Base-by-base conservation (phyloP, 1,140 invertebrate genomes). In the Bradynema listronoti region DNA sequence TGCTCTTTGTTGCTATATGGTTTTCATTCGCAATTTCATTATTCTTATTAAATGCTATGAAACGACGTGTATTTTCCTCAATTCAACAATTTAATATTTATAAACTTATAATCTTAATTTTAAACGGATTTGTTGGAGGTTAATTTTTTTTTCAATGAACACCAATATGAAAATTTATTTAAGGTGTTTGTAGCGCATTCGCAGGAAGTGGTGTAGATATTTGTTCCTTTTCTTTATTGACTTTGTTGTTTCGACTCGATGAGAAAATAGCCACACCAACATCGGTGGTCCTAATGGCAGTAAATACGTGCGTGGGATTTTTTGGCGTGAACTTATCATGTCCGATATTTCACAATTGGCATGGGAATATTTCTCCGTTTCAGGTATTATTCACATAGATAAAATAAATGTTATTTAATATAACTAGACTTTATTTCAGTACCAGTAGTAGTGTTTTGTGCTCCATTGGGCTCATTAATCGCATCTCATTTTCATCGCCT, bases 1-100 rank as follows among this genome's bases (percentile, higher is more conserved):
- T 77, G 69, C 33, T 69, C 16, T 75, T 75, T 52, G 73, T 75
- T 19, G 59, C 63, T 4, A 72, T 74, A 24, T 75, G 73, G 68
- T 73, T 69, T 46, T 64, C 73, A 6, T 75, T 75, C 56, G 74
- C 73, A 9, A 63, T 74, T 41, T 66, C 68, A 4, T 52, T 75
- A 1, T 69, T 75, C 34, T 41, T 77, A 6, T 51, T 75, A 27
- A 75, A 77, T 45, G 42, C 30, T 7, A 56, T 72, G 55, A 58
- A 61, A 29, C 74, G 77, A 54, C 49, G 73, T 1, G 54, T 41
- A 22, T 69, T 66, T 27, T 75, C 58, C 54, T 29, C 46, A 19
- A 75, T 75, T 42, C 58, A 29, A 41, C 36, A 63, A 9, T 65
- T 75, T 41, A 59, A 54, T 41, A 33, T 41, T 34, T 70, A 63